Conservation (phyloP, 2,888 invertebrate genomes). For the Cheilosia scutellata region DNA sequence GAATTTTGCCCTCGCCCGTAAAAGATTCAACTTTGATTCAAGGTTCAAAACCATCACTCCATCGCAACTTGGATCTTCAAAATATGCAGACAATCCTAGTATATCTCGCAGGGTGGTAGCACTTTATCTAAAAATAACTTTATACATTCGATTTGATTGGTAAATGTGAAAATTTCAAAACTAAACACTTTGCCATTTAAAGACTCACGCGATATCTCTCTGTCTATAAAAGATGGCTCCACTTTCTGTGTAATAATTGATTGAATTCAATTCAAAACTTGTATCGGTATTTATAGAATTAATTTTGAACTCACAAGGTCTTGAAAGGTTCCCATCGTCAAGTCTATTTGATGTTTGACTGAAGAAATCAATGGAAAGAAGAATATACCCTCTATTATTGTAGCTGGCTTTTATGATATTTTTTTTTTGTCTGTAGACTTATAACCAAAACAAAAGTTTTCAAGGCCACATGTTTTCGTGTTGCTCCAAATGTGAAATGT, state of each 20-base stretch:
- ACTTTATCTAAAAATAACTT: neutral
- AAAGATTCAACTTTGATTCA: too few species aligned
- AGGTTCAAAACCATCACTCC: neutral
- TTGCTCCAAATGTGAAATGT: conserved; percentile 14
- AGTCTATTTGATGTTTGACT: conserved; percentile 21
- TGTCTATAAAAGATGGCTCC: neutral
- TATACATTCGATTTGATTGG: neutral
- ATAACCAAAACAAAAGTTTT: conserved; percentile 24
- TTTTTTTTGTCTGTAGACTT: neutral
- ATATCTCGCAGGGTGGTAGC: neutral
- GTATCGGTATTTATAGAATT: conserved; percentile 26
- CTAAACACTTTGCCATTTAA: conserved; percentile 7
- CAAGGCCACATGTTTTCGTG: conserved; percentile 24
- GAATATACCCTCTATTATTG: conserved; percentile 12
- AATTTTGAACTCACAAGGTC: conserved; percentile 30
- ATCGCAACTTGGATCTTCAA: neutral
- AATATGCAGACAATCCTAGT: neutral
- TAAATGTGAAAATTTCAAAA: conserved; percentile 3
- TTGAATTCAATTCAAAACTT: conserved; percentile 11
- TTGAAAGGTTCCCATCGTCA: conserved; percentile 15
- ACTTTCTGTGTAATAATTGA: conserved; percentile 12
- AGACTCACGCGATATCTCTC: conserved; percentile 16
- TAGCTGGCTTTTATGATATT: neutral
- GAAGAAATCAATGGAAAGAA: neutral
- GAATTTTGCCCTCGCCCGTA: too few species aligned